Evolutionary conservation across 1,140 invertebrate genomes (phyloP).

Genomic region (Ips nitidus): DNA sequence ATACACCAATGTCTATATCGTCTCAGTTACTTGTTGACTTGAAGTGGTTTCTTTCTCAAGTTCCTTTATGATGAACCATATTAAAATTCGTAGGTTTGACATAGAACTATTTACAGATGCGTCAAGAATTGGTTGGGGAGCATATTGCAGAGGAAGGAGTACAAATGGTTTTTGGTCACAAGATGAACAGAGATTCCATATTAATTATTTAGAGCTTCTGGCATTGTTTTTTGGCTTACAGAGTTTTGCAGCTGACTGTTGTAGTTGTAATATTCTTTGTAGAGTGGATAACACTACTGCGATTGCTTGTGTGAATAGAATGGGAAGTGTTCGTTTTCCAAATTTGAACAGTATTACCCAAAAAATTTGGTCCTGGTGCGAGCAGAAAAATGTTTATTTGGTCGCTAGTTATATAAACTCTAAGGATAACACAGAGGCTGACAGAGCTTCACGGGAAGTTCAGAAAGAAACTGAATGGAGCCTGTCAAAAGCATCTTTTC

Average conservation of each 20-base stretch:
- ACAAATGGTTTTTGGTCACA: conserved; percentile 20
- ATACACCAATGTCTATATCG: too few species aligned
- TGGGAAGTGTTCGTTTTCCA: conserved; percentile 39
- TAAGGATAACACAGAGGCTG: neutral
- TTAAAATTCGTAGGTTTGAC: neutral
- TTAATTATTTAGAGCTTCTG: conserved; percentile 29
- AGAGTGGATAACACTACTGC: conserved; percentile 44
- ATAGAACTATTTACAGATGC: conserved; percentile 20
- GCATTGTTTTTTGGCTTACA: conserved; percentile 22
- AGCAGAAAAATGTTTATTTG: conserved; percentile 31
- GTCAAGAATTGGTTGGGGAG: conserved; percentile 22
- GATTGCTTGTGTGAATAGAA: conserved; percentile 41
- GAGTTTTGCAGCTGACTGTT: conserved; percentile 17
- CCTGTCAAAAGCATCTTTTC: too few species aligned
- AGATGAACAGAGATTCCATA: conserved; percentile 21
- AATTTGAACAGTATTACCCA: conserved; percentile 33
- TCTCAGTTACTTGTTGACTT: too few species aligned
- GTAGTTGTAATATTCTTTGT: conserved; percentile 39
- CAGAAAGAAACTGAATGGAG: too few species aligned
- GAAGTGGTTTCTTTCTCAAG: too few species aligned
- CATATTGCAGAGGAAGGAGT: conserved; percentile 1
- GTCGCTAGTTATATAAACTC: conserved; percentile 42
- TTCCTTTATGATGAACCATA: too few species aligned
- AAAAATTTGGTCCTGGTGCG: conserved; percentile 37
- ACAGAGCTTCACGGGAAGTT: too few species aligned